Evolutionary conservation across 2,113 vertebrate genomes (phyloP).

Genomic region (Takifugu flavidus): DNA sequence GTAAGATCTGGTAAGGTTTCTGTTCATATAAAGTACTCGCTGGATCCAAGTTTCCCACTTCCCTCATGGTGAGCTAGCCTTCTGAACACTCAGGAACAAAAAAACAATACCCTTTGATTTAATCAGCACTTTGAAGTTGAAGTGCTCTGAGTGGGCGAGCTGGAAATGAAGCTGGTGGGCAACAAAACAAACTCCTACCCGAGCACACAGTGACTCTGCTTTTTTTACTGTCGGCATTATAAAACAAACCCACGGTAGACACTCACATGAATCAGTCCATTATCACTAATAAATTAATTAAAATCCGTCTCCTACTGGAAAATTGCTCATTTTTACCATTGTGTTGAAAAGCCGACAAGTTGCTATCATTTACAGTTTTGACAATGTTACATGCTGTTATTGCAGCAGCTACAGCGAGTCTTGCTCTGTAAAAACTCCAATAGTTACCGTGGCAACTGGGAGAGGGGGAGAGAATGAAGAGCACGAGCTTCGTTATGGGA

Average conservation of each 20-base stretch:
- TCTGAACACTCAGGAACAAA: not conserved
- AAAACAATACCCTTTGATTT: not conserved
- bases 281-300: too few species aligned
- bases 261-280: too few species aligned
- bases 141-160: constrained; percentile 27
- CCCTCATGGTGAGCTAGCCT: not conserved
- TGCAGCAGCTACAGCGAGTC: not conserved
- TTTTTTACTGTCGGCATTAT: too few species aligned
- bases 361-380: too few species aligned
- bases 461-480: constrained; percentile 23
- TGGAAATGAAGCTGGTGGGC: constrained; percentile 48
- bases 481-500: constrained; percentile 46
- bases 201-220: constrained; percentile 21
- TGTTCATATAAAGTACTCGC: too few species aligned
- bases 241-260: not conserved
- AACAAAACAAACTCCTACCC: constrained; percentile 45
- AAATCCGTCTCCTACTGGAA: too few species aligned
- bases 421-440: constrained; percentile 24
- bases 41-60: too few species aligned
- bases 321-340: too few species aligned
- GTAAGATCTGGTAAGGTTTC: too few species aligned
- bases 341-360: too few species aligned
- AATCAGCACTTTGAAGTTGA: constrained; percentile 23
- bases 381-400: not conserved
- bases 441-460: constrained; percentile 55